Percentiles rank a stretch among this genome's conserved stretches.
Conservation (phyloP, 2,797 vertebrate genomes). For the Xiphorhynchus erythropygius region DNA sequence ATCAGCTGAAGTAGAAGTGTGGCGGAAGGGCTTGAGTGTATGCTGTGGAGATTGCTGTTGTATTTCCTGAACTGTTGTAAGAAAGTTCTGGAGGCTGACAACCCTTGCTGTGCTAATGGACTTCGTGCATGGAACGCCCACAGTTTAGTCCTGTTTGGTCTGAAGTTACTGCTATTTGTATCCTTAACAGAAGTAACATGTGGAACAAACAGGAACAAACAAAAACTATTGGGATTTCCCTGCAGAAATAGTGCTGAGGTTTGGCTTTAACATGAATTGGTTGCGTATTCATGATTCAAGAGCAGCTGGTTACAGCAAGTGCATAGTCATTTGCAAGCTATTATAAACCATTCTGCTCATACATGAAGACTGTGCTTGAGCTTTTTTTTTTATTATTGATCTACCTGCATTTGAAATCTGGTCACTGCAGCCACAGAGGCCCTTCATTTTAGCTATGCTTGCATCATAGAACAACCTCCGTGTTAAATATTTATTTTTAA, state of each 20-base stretch:
- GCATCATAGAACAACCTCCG: slow-evolving; percentile 81
- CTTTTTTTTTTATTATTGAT: slow-evolving; percentile 83
- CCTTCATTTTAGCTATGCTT: slow-evolving; percentile 90
- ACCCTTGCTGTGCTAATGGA: slow-evolving; percentile 85
- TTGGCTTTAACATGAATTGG: slow-evolving; percentile 79
- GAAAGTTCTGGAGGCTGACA: slow-evolving; percentile 80
- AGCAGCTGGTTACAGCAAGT: slow-evolving; percentile 85
- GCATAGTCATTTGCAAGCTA: slow-evolving; percentile 76
- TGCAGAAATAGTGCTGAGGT: slow-evolving; percentile 81
- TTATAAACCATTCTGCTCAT: slow-evolving; percentile 78
- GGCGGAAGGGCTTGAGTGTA: slow-evolving; percentile 79
- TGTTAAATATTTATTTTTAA: slow-evolving; percentile 90
- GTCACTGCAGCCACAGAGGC: slow-evolving; percentile 87
- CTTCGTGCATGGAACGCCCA: slow-evolving; percentile 76
- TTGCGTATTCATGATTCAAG: slow-evolving; percentile 86
- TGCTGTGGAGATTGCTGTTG: slow-evolving; percentile 82
- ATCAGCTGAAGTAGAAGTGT: slow-evolving; percentile 80
- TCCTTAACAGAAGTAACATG: slow-evolving; percentile 80
- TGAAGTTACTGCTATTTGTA: slow-evolving; percentile 85
- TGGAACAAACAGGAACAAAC: slow-evolving; percentile 77
- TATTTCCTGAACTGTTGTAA: slow-evolving; percentile 78
- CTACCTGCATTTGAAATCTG: slow-evolving; percentile 88
- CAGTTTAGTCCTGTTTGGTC: slow-evolving; percentile 82
- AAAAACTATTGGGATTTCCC: slow-evolving; percentile 76
- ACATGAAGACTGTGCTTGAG: slow-evolving; percentile 75